These are phyloP conservation scores for Oligia strigilis DNA, from an alignment of 2,888 invertebrate species.

Conservation along the genomic window DNA sequence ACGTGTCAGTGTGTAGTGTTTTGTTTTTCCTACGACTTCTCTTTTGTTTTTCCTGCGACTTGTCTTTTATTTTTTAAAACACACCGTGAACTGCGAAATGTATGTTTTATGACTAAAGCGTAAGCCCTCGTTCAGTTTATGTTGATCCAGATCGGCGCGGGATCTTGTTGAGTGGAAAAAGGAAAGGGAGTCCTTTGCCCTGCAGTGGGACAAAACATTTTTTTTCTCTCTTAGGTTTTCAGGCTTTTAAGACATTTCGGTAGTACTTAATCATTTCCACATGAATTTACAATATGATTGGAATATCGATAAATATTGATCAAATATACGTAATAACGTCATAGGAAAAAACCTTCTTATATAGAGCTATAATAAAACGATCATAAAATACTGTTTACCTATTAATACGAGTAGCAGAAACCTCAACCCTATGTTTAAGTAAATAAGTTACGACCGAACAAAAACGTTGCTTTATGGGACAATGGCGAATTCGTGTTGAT, in stretches of 20 bases:
- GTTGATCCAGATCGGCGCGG: too few relatives aligned
- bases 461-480: conserved; percentile 44
- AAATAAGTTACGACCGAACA: conserved; percentile 41
- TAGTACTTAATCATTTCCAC: not conserved
- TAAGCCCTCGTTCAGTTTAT: not conserved
- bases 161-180: too few relatives aligned
- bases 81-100: not conserved
- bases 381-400: not conserved
- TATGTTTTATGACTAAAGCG: not conserved
- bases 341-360: not conserved
- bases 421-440: conserved; percentile 40
- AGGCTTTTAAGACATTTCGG: not conserved
- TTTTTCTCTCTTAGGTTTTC: not conserved
- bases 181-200: too few relatives aligned
- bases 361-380: not conserved
- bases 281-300: not conserved
- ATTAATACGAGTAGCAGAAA: not conserved
- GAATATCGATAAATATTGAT: not conserved
- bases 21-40: not conserved
- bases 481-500: conserved; percentile 8
- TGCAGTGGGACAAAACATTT: too few relatives aligned
- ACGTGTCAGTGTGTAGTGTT: not conserved
- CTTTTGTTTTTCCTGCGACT: not conserved
- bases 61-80: not conserved
- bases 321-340: too few relatives aligned